Evolutionary conservation across 1,140 invertebrate genomes (phyloP), one percentile per base, ranked within the genome.

Genomic region (Drosophila baimaii): DNA sequence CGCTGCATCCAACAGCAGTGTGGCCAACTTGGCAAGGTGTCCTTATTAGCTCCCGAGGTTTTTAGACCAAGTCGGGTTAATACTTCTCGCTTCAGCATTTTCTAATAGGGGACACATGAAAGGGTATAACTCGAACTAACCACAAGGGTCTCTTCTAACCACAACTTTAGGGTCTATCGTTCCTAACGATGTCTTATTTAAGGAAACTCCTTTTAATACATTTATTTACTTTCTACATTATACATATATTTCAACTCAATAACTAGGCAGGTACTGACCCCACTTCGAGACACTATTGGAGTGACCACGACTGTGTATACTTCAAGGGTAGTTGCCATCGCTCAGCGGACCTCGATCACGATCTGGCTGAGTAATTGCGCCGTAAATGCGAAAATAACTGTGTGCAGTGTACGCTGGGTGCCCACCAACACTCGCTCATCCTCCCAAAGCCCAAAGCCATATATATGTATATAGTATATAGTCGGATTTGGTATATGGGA

Each of bases 301-400:
- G 5, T 61, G 37, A 27, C 29, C 56, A 5, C 7, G 27, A 2
- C 55, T 64, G 56, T 64, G n/a, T 33, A 65, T 15, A 51, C 10
- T 39, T 39, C 10, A 25, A 15, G 17, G 6, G 8, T 15, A 23
- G n/a, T 15, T 21, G 23, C 52, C 19, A 49, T 41, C 44, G 44
- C 19, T 43, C 51, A 13, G 9, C 25, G 25, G 39, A 13, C 13
- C 56, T 27, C n/a, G 27, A 58, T 72, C 66, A 69, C 23, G 33
- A 55, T 47, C 41, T 25, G 43, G 39, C 41, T 57, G 66, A 71
- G 66, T 69, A 72, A 72, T 72, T 72, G 57, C 69, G 69, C 52
- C 66, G 69, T 39, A 72, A 72, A 71, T 71, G 69, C 52, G 33
- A 66, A 68, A 51, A 66, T 41, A 66, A 44, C 57, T 46, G 27